Percentiles rank a stretch among this genome's conserved stretches.
Conservation (phyloP, 2,797 vertebrate species). For the Artibeus lituratus region DNA sequence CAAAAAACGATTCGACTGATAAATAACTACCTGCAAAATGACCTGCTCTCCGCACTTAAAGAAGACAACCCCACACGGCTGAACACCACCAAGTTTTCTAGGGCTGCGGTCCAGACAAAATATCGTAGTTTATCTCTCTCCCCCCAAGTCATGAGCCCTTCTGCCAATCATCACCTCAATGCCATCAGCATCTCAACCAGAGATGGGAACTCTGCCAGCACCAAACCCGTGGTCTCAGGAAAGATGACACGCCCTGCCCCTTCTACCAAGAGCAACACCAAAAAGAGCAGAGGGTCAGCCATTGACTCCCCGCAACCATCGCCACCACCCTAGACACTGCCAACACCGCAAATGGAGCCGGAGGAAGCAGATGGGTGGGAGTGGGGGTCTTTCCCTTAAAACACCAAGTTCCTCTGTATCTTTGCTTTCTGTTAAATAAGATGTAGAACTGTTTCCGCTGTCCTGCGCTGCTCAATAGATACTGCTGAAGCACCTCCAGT, state of each 20-base stretch:
- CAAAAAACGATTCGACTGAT: constrained; percentile 4
- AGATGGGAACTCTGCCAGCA: background rate
- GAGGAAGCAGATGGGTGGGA: background rate
- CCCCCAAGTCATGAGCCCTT: background rate
- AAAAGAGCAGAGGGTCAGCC: background rate
- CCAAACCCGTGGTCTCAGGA: background rate
- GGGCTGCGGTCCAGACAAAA: background rate
- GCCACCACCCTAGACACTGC: background rate
- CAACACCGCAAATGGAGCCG: background rate
- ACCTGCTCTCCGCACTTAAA: background rate
- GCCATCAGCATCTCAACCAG: background rate
- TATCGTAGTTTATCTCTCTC: background rate
- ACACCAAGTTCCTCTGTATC: background rate
- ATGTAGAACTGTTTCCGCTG: background rate
- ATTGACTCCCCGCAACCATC: background rate
- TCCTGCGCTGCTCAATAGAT: constrained; percentile 32
- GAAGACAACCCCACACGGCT: background rate
- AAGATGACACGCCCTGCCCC: background rate
- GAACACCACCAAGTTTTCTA: background rate
- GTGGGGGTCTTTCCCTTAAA: background rate
- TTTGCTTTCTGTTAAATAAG: background rate
- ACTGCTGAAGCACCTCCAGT: background rate
- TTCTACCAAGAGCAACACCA: background rate
- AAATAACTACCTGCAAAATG: constrained; percentile 29
- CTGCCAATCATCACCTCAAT: background rate